Percentiles rank a stretch among this genome's conserved stretches.
phyloP scores from a whole-genome alignment of 1,140 invertebrate genomes.

The Drosophila pachea region DNA sequence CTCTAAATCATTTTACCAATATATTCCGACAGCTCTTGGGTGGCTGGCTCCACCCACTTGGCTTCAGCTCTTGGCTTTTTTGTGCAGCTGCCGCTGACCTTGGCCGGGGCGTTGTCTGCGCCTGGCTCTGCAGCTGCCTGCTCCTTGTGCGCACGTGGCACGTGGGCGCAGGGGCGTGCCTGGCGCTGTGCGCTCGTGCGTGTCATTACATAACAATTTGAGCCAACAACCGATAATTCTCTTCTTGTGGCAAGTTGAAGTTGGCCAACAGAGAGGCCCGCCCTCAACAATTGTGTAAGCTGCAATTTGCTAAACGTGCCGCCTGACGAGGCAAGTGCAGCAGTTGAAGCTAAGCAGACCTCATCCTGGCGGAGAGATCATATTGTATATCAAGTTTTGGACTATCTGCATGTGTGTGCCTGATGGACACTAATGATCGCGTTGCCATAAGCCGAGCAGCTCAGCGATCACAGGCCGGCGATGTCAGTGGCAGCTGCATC shows the following conservation, averaged over 20 bases:
- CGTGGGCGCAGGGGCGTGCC: slow-evolving; percentile 53
- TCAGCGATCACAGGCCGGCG: slow-evolving; percentile 11
- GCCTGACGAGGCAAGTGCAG: slow-evolving; percentile 56
- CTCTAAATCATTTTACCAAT: slow-evolving; percentile 8
- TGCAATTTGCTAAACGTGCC: slow-evolving; percentile 71
- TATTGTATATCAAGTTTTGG: too few species aligned
- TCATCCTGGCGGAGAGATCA: too few species aligned
- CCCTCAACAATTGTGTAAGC: slow-evolving; percentile 38
- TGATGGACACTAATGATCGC: slow-evolving; percentile 7
- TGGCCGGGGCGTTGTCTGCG: slow-evolving; percentile 55
- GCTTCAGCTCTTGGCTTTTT: neutral
- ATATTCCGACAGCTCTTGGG: slow-evolving; percentile 17
- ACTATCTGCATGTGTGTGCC: neutral
- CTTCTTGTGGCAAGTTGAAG: slow-evolving; percentile 10
- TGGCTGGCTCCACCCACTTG: neutral
- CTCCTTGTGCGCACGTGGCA: slow-evolving; percentile 18
- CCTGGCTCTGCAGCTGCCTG: neutral
- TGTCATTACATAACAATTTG: slow-evolving; percentile 51
- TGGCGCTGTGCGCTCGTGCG: slow-evolving; percentile 38
- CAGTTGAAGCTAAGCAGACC: slow-evolving; percentile 11
- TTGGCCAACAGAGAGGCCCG: slow-evolving; percentile 36
- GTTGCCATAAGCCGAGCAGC: neutral
- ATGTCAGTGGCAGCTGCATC: slow-evolving; percentile 22
- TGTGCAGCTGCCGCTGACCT: slow-evolving; percentile 36
- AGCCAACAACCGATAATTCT: slow-evolving; percentile 1